phyloP scores from a whole-genome alignment of 2,888 invertebrate species.

The Oeneis ivallda region DNA sequence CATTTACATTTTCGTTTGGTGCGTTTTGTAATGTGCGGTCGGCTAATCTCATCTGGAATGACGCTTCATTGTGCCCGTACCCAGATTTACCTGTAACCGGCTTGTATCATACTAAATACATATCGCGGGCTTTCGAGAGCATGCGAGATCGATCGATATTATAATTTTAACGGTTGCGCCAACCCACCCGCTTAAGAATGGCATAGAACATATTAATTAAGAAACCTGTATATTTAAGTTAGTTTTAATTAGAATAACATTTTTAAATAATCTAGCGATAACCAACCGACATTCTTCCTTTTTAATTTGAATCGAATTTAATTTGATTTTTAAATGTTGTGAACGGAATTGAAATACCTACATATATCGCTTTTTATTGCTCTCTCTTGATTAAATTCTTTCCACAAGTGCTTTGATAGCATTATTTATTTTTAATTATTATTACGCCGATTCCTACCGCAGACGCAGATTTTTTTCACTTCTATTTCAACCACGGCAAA shows the following conservation, averaged over 20 bases:
- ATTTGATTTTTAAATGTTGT: background rate
- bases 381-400: too few relatives aligned
- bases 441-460: too few relatives aligned
- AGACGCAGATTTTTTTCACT: too few relatives aligned
- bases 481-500: too few relatives aligned
- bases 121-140: conserved; percentile 29
- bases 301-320: too few relatives aligned
- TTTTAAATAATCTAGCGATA: background rate
- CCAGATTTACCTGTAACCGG: conserved; percentile 15
- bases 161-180: conserved; percentile 16
- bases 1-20: background rate
- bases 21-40: conserved; percentile 9
- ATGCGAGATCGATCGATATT: conserved; percentile 28
- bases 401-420: too few relatives aligned
- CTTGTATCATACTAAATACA: conserved; percentile 26
- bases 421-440: too few relatives aligned
- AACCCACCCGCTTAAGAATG: conserved; percentile 30
- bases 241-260: background rate
- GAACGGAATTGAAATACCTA: background rate
- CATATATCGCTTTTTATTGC: too few relatives aligned
- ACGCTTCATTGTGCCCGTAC: conserved; percentile 15
- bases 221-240: conserved; percentile 12
- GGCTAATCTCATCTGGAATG: conserved; percentile 16
- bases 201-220: conserved; percentile 26
- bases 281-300: background rate